Conservation (phyloP, 2,888 invertebrate species). For the Athripsodes cinereus region DNA sequence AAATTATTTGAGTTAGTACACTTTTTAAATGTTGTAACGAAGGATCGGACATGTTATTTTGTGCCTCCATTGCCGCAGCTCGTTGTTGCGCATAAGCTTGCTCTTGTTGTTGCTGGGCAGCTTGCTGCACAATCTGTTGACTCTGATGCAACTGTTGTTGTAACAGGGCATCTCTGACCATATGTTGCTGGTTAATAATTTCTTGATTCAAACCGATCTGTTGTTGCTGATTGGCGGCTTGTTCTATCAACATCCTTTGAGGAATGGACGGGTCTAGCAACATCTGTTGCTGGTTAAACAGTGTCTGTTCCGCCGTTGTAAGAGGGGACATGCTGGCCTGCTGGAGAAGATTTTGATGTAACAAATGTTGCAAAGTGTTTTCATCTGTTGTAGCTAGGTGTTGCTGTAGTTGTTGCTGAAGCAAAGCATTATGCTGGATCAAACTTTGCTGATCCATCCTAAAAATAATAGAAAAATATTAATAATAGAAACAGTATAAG, state of each 20-base stretch:
- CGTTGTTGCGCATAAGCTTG: slow-evolving; percentile 41
- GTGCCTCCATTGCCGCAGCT: slow-evolving; percentile 32
- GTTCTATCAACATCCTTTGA: slow-evolving; percentile 34
- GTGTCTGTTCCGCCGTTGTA: slow-evolving; percentile 35
- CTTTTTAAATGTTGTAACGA: slow-evolving; percentile 48
- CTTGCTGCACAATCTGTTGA: slow-evolving; percentile 30
- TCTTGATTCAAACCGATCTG: slow-evolving; percentile 20
- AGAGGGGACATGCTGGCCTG: slow-evolving; percentile 44
- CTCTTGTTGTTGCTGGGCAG: slow-evolving; percentile 36
- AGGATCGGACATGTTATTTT: slow-evolving; percentile 45
- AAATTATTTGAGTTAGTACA: slow-evolving; percentile 45
- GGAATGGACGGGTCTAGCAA: slow-evolving; percentile 44
- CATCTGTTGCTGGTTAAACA: slow-evolving; percentile 39
- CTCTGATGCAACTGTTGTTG: slow-evolving; percentile 44
- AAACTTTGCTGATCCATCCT: slow-evolving; percentile 41
- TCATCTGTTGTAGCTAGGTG: slow-evolving; percentile 47
- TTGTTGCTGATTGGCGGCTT: slow-evolving; percentile 28
- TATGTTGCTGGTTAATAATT: slow-evolving; percentile 28
- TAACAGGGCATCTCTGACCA: slow-evolving; percentile 42
- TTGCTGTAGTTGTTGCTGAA: slow-evolving; percentile 51
- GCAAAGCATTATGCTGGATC: slow-evolving; percentile 38
- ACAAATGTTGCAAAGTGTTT: slow-evolving; percentile 50
- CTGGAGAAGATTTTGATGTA: slow-evolving; percentile 53
- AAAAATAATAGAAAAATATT: slow-evolving; percentile 29
- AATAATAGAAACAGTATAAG: too few relatives aligned